These are phyloP conservation scores for Corythornis cristatus DNA, from an alignment of 2,113 vertebrate genomes.

Conservation along the genomic window DNA sequence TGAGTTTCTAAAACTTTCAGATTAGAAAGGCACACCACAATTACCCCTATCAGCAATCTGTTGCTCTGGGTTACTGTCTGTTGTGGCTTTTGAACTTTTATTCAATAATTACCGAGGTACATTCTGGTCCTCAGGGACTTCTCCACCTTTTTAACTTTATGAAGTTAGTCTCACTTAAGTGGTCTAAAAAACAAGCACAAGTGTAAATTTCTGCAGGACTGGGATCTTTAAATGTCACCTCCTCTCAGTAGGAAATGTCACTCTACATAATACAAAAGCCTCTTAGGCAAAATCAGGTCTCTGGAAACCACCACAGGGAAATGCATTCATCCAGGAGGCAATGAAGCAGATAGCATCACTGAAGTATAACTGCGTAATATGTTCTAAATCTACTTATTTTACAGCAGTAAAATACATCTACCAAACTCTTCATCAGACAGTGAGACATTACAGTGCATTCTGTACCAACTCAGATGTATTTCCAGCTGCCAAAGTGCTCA, in stretches of 20 bases:
- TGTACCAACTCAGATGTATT: not conserved
- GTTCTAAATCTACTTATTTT: slow-evolving; percentile 1
- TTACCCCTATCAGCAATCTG: not conserved
- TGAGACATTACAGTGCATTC: not conserved
- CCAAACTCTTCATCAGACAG: not conserved
- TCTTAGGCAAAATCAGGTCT: slow-evolving; percentile 37
- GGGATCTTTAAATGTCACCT: slow-evolving; percentile 17
- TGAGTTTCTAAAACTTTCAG: not conserved
- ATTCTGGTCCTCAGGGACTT: not conserved
- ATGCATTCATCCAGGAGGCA: slow-evolving; percentile 2
- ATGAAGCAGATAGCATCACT: slow-evolving; percentile 9
- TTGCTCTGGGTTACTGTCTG: not conserved
- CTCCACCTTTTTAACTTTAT: not conserved
- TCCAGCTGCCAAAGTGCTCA: rapidly evolving
- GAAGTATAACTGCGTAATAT: not conserved
- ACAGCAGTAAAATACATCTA: not conserved
- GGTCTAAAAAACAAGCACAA: not conserved
- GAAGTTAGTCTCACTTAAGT: slow-evolving; percentile 11
- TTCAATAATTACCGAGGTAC: not conserved
- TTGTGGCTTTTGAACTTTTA: not conserved
- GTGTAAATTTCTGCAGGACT: slow-evolving; percentile 16
- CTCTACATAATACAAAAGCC: not conserved
- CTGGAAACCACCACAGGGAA: slow-evolving; percentile 26
- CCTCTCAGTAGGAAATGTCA: slow-evolving; percentile 17
- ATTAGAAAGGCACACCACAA: not conserved